Evolutionary conservation across 2,888 invertebrate species (phyloP).

Genomic region (Mythimna ferrago): DNA sequence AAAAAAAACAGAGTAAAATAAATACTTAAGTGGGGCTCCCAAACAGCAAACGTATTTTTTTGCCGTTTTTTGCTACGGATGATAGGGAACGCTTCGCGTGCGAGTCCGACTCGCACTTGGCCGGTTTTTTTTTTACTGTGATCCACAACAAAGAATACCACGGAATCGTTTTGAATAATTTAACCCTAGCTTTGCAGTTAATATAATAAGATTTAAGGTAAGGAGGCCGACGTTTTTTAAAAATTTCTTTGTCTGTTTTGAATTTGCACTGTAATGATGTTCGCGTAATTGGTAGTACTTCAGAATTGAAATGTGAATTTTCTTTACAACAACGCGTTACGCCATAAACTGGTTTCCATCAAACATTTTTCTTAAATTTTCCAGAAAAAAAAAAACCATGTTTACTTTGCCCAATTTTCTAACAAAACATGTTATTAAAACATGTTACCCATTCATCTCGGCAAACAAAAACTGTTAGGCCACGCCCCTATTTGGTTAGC

Average conservation of each 20-base stretch:
- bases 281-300: background rate
- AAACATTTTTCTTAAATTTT: background rate
- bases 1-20: no score
- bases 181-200: constrained; percentile 46
- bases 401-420: no score
- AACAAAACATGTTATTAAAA: no score
- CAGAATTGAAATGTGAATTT: background rate
- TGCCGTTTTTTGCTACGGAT: no score
- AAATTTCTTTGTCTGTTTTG: constrained; percentile 11
- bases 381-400: no score
- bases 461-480: no score
- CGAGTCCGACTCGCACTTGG: no score
- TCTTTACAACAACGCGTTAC: background rate
- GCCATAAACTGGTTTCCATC: background rate
- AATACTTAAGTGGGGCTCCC: no score
- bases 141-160: constrained; percentile 50
- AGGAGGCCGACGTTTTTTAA: background rate
- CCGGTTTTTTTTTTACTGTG: constrained; percentile 46
- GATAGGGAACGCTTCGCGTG: no score
- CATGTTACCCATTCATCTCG: no score
- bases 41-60: no score
- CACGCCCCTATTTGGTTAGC: no score
- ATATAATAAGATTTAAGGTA: constrained; percentile 39
- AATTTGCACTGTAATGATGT: constrained; percentile 13
- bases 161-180: constrained; percentile 52